Percentiles rank a stretch among this genome's conserved stretches.
Evolutionary conservation across 2,888 invertebrate species (phyloP).

Genomic region (Apodemia duryi): DNA sequence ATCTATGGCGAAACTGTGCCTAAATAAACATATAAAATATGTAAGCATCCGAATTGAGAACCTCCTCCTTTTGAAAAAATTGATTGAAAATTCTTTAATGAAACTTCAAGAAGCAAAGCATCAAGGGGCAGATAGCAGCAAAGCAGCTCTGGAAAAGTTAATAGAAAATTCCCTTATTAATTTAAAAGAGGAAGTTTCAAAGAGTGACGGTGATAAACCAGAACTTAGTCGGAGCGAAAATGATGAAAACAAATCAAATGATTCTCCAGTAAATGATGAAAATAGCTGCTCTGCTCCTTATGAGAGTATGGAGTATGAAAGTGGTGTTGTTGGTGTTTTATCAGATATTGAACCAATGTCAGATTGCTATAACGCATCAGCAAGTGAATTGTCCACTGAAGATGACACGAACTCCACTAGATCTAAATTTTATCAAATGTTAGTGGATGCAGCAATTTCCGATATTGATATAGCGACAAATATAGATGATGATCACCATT

Average conservation of each 20-base stretch:
- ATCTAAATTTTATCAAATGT: constrained; percentile 86
- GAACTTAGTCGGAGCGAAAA: constrained; percentile 41
- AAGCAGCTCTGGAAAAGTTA: constrained; percentile 70
- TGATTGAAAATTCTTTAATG: constrained; percentile 81
- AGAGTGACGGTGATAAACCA: constrained; percentile 44
- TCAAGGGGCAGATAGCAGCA: constrained; percentile 64
- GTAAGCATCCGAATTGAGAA: too few species aligned
- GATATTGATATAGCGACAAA: constrained; percentile 83
- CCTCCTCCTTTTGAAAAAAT: too few species aligned
- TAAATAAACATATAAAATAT: too few species aligned
- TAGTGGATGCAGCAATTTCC: constrained; percentile 84
- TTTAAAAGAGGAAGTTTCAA: constrained; percentile 56
- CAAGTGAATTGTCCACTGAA: constrained; percentile 82
- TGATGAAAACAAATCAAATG: constrained; percentile 38
- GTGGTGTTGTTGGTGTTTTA: constrained; percentile 74
- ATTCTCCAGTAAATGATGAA: constrained; percentile 61
- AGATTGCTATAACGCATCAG: constrained; percentile 86
- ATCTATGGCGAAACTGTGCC: too few species aligned
- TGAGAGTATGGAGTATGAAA: constrained; percentile 86
- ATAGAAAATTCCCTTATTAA: constrained; percentile 71
- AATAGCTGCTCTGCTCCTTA: constrained; percentile 85
- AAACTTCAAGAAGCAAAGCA: constrained; percentile 76
- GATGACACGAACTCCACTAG: constrained; percentile 82
- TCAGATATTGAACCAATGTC: constrained; percentile 80
- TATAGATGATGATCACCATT: constrained; percentile 83